phyloP scores from a whole-genome alignment of 1,140 invertebrate genomes.

The Anthonomus grandis region DNA sequence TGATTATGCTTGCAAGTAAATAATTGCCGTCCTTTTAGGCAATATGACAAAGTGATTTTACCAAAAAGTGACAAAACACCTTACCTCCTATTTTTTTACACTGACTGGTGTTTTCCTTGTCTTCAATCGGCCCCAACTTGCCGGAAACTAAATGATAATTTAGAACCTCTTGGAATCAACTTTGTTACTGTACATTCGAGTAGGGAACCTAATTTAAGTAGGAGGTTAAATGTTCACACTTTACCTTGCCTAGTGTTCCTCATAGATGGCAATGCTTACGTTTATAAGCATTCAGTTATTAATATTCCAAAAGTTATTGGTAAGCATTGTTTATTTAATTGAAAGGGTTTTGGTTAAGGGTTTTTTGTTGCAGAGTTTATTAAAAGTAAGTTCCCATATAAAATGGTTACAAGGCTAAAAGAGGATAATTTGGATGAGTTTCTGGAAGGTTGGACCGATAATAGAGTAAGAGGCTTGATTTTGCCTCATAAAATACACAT shows the following conservation, averaged over 20 bases:
- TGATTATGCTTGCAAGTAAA: conserved; percentile 6
- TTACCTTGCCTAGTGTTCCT: conserved; percentile 81
- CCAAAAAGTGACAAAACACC: conserved; percentile 78
- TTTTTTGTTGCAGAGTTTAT: conserved; percentile 67
- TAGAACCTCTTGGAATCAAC: conserved; percentile 73
- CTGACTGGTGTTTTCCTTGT: conserved; percentile 91
- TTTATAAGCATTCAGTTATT: conserved; percentile 74
- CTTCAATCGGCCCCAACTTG: conserved; percentile 78
- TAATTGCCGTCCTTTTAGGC: conserved; percentile 54
- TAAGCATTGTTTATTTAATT: conserved; percentile 34
- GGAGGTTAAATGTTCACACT: conserved; percentile 72
- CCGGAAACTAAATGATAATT: conserved; percentile 75
- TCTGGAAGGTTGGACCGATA: conserved; percentile 85
- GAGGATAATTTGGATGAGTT: conserved; percentile 75
- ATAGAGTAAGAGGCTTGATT: conserved; percentile 83
- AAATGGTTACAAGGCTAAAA: conserved; percentile 67
- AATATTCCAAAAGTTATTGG: conserved; percentile 78
- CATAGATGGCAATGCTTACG: conserved; percentile 73
- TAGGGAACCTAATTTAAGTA: conserved; percentile 69
- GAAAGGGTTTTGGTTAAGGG: not conserved
- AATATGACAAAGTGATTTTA: conserved; percentile 82
- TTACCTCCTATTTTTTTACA: conserved; percentile 84
- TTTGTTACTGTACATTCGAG: conserved; percentile 81
- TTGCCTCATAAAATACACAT: conserved; percentile 76
- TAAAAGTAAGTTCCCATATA: conserved; percentile 77